Evolutionary conservation across 2,113 vertebrate genomes (phyloP).

Genomic region (Pteronura brasiliensis): DNA sequence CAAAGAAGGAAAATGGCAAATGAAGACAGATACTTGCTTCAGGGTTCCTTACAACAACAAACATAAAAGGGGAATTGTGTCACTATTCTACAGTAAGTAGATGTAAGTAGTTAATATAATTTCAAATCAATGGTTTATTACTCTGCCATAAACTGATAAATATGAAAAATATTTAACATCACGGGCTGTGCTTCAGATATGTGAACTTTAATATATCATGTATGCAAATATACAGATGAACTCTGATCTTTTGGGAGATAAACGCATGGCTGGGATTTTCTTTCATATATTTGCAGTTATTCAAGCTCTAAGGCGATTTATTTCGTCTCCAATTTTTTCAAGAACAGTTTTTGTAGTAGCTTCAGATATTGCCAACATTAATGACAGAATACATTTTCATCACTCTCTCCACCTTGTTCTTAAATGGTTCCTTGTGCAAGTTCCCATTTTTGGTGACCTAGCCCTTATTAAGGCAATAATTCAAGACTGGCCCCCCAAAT

Average conservation of each 20-base stretch:
- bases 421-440: neutral
- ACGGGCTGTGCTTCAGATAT: neutral
- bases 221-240: neutral
- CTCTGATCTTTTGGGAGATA: neutral
- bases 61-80: neutral
- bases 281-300: neutral
- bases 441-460: neutral
- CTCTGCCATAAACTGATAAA: neutral
- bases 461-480: neutral
- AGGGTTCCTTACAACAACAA: neutral
- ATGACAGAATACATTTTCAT: neutral
- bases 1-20: neutral
- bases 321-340: neutral
- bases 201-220: neutral
- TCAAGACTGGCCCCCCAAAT: conserved; percentile 6
- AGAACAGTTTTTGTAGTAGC: neutral
- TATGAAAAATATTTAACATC: neutral
- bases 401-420: neutral
- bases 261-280: neutral
- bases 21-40: neutral
- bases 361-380: neutral
- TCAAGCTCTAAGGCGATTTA: neutral
- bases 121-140: neutral
- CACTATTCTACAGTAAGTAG: neutral
- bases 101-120: neutral